phyloP scores from a whole-genome alignment of 2,797 vertebrate species.

The Gastrophryne carolinensis region DNA sequence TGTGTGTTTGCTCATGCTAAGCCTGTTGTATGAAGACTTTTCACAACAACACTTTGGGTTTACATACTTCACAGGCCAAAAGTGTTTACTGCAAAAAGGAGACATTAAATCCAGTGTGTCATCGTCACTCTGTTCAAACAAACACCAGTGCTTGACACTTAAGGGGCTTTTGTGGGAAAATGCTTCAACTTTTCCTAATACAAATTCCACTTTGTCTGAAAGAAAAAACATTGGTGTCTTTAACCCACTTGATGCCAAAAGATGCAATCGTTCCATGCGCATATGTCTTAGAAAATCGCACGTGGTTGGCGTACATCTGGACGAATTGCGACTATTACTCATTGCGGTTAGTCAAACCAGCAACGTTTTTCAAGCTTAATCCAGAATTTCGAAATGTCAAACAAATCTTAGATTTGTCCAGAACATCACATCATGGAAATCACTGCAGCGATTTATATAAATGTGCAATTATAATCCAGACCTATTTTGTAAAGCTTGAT shows the following conservation, averaged over 20 bases:
- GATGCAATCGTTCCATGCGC: not conserved
- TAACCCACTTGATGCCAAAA: slow-evolving; percentile 28
- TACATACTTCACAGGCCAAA: slow-evolving; percentile 48
- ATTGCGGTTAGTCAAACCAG: slow-evolving; percentile 34
- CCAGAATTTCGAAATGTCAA: slow-evolving; percentile 32
- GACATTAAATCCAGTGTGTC: slow-evolving; percentile 50
- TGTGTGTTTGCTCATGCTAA: slow-evolving; percentile 60
- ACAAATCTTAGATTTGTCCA: slow-evolving; percentile 16
- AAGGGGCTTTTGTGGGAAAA: slow-evolving; percentile 21
- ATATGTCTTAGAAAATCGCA: slow-evolving; percentile 1
- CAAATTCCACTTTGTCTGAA: slow-evolving; percentile 7
- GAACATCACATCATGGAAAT: slow-evolving; percentile 27
- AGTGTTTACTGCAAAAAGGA: not conserved
- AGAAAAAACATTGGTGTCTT: not conserved
- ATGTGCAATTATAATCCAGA: slow-evolving; percentile 16
- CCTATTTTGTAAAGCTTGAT: not conserved
- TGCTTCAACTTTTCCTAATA: slow-evolving; percentile 19
- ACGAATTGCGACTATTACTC: slow-evolving; percentile 30
- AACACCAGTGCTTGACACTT: not conserved
- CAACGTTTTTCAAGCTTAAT: slow-evolving; percentile 32
- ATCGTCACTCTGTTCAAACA: slow-evolving; percentile 49
- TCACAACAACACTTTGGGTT: slow-evolving; percentile 60
- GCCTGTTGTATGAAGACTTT: slow-evolving; percentile 53
- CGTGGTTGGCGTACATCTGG: slow-evolving; percentile 16
- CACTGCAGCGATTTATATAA: slow-evolving; percentile 13